Evolutionary conservation across 2,888 invertebrate genomes (phyloP), one percentile per base, ranked within the genome.

Genomic region (Zhuqinia jingwanae): DNA sequence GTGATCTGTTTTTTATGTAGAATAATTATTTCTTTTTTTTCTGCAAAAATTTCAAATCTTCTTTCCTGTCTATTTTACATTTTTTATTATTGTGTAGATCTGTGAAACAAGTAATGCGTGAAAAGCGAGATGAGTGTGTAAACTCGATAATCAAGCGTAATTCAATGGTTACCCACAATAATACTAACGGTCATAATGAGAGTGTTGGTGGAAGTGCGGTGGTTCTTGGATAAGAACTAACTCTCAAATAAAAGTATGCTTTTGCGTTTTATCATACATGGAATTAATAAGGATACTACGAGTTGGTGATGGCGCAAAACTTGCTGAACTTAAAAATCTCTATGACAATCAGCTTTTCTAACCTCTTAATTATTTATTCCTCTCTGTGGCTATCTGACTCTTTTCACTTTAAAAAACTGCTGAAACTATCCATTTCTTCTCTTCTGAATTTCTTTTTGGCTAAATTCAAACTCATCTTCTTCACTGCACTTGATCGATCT

Each of bases 51-150:
- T 20, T 27, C 17, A 25, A 60, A 25, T 60, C 25, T 27, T 56
- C 50, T 30, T 30, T 15, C 20, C n/a, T 63, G 13, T 30, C 63
- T 25, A 8, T 60, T 56, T 56, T 56, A 56, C 10, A 2, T 13
- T 36, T 36, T 36, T 36, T 1, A 50, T 30, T 22, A n/a, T 36
- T 53, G 20, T 56, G 20, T 56, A 76, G 76, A 56, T 36, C 53
- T 60, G 77, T 58, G 77, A 77, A 73, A 30, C 25, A 73, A 27
- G 73, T 73, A 13, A 73, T 73, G 73, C 73, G 73, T 50, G 73
- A 73, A 73, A 73, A 73, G 50, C 47, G 73, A 25, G 73, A 73
- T 50, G 73, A 73, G 47, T 13, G 15, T 10, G 27, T 73, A 17
- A 50, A 73, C 73, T 73, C 73, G 17, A 50, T 73, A 73, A 25